phyloP scores from a whole-genome alignment of 2,888 invertebrate genomes.

The Pegoplata infirma region DNA sequence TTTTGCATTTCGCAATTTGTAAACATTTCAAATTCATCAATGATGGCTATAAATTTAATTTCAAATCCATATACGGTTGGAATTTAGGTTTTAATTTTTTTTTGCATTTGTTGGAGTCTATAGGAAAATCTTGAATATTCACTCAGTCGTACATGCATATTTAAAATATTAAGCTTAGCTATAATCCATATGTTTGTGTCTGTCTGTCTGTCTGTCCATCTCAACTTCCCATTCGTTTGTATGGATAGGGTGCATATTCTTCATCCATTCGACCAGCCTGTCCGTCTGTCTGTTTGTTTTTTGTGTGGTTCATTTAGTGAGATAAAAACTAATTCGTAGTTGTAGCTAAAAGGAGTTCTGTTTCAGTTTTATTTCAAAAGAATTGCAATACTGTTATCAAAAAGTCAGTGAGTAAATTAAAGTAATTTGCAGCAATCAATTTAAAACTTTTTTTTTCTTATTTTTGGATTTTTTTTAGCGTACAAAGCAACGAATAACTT shows the following conservation, averaged over 20 bases:
- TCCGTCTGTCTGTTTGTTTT: too few species aligned
- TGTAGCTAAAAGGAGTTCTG: slow-evolving; percentile 58
- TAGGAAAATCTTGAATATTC: slow-evolving; percentile 28
- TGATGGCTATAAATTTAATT: slow-evolving; percentile 75
- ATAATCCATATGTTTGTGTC: slow-evolving; percentile 37
- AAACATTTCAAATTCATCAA: slow-evolving; percentile 73
- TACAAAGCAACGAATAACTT: slow-evolving; percentile 15
- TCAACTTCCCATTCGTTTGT: slow-evolving; percentile 1
- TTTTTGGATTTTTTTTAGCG: slow-evolving; percentile 25
- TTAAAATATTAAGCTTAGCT: slow-evolving; percentile 54
- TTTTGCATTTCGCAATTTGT: slow-evolving; percentile 62
- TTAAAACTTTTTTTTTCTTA: slow-evolving; percentile 36
- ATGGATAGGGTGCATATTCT: slow-evolving; percentile 5
- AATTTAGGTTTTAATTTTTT: slow-evolving; percentile 24
- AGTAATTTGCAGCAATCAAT: slow-evolving; percentile 62
- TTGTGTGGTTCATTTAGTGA: slow-evolving; percentile 38
- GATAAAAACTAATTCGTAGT: slow-evolving; percentile 63
- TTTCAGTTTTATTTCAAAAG: slow-evolving; percentile 12
- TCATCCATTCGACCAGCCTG: slow-evolving; percentile 15
- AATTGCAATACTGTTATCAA: slow-evolving; percentile 57
- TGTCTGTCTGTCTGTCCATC: background rate
- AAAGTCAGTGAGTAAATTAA: slow-evolving; percentile 62
- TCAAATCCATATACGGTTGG: slow-evolving; percentile 60
- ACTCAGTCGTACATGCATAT: slow-evolving; percentile 43
- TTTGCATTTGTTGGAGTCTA: slow-evolving; percentile 21